Conservation (phyloP, 2,113 vertebrate genomes). For the Bubo scandiacus region DNA sequence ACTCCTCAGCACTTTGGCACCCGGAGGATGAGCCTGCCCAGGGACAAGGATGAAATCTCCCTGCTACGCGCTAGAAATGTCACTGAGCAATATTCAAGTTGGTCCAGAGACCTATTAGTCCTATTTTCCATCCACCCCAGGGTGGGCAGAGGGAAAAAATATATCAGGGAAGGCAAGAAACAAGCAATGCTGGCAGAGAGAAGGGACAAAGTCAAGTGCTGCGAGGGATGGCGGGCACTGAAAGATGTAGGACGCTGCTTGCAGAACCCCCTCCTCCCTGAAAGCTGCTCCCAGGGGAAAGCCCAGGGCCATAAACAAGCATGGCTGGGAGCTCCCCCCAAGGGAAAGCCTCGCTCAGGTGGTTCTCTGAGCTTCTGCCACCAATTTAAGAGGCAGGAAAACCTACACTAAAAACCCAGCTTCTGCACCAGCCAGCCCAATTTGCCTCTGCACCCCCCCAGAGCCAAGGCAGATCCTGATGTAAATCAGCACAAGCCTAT, state of each 20-base stretch:
- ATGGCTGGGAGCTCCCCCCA: neutral
- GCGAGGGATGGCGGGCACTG: neutral
- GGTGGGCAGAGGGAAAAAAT: neutral
- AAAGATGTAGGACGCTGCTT: neutral
- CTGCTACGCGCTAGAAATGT: neutral
- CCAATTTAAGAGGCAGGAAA: neutral
- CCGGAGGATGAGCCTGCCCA: neutral
- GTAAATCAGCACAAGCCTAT: neutral
- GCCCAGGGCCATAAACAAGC: neutral
- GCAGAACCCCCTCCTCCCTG: neutral
- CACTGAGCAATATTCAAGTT: neutral
- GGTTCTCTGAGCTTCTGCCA: neutral
- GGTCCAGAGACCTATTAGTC: neutral
- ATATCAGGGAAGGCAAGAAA: neutral
- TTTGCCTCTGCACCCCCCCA: neutral
- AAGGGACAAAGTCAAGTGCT: neutral
- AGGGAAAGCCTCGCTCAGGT: neutral
- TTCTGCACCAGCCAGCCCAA: neutral
- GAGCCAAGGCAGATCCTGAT: neutral
- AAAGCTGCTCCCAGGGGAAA: neutral
- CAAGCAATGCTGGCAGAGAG: neutral
- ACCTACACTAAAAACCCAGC: neutral
- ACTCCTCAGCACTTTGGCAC: neutral
- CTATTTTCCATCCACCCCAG: neutral
- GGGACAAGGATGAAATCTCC: neutral